Evolutionary conservation across 2,797 vertebrate genomes (phyloP), one percentile per base, ranked within the genome.

Genomic region (Etheostoma nigrum): DNA sequence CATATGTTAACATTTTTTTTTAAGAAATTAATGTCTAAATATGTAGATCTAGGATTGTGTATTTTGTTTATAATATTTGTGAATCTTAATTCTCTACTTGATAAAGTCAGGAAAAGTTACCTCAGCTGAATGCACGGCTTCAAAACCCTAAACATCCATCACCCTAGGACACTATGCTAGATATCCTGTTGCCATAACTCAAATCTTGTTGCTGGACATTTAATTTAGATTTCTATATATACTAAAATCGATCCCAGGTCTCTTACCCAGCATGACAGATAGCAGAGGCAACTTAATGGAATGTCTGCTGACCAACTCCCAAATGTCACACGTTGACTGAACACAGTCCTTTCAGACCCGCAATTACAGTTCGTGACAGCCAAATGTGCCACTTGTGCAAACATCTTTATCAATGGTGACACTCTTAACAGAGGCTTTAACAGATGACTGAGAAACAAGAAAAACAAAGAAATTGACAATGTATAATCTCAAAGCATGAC

Each of bases 361-460:
- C 73, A 84, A 89, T 83, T 68, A 76, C 27, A 84, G 66, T 63
- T 44, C 77, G 77, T 64, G 84, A 86, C 82, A 82, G 82, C 72
- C 67, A 88, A 90, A 92, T 76, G 85, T 67, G 84, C 83, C 89
- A 93, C 91, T 89, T 92, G 91, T 79, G 77, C 78, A 88, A 90
- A 90, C 83, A 85, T 82, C 82, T 88, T 89, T 55, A 92, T 91
- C 86, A 89, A 67, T 57, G 68, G 61, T 73, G 74, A 86, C 89
- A 87, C 80, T 79, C 64, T 40, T 40, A 82, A 74, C 78, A 69
- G 80, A 81, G 53, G 80, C 74, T 83, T 90, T 91, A 67, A 72
- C 80, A 25, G 84, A 89, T 85, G 86, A 90, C 86, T 90, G 89
- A 72, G 74, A 79, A 40, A 88, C 74, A 78, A 62, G 79, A 88